Evolutionary conservation across 1,140 invertebrate genomes (phyloP), one percentile per base, ranked within the genome.

Genomic region (Oscheius sp.): DNA sequence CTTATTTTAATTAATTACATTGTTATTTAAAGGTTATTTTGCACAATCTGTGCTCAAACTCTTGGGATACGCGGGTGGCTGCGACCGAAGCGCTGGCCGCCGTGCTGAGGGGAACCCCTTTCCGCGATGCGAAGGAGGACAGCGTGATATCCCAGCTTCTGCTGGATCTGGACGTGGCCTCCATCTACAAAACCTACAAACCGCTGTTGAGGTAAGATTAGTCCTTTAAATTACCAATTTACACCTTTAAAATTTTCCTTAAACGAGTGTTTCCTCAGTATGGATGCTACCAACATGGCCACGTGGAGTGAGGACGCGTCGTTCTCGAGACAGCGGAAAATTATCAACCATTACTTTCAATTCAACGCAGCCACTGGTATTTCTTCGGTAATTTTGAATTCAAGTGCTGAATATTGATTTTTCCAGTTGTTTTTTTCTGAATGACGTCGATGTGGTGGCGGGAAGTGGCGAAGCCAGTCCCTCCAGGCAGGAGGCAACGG

Each of bases 311-410:
- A 20, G 7, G 4, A 7, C 28, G 15, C 26, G 23, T n/a, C 35
- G 13, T 63, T 32, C 10, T 34, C 29, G 20, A 63, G 31, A 63
- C 4, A 29, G 29, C 28, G 69, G 55, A 32, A 61, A 65, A 46
- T 72, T n/a, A 34, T 72, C 15, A 62, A 72, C 64, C 42, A 72
- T 4, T 62, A 72, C n/a, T 45, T 72, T 2, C 59, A 72, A 28
- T 55, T 38, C 18, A 45, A 61, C 26, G 26, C 2, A 4, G 38
- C n/a, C 15, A 52, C 46, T 28, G 52, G 55, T 28, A 29, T 63
- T 3, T 36, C 20, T 36, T 70, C 59, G 35, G 49, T 61, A 35
- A n/a, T 45, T 23, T 23, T 45, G 18, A 15, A 45, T 45, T 45
- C 42, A 45, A 15, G 18, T 23, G 15, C 42, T 23, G 23, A 45